phyloP scores from a whole-genome alignment of 92 coral and sea anemone species.

The Virgularia gustaviana region DNA sequence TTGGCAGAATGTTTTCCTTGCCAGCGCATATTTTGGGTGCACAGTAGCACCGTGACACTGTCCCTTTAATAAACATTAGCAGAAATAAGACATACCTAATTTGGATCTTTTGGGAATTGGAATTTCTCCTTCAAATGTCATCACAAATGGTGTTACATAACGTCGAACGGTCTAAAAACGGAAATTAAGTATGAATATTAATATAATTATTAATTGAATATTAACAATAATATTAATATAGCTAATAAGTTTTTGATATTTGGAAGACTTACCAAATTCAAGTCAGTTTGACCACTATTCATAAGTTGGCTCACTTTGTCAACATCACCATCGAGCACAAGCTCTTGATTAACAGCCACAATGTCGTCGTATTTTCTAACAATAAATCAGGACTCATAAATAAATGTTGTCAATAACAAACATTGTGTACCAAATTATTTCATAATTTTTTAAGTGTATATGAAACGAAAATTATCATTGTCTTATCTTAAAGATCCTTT shows the following conservation, averaged over 20 bases:
- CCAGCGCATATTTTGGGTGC: too few species aligned
- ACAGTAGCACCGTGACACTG: too few species aligned
- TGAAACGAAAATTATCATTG: too few species aligned
- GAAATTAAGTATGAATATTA: too few species aligned
- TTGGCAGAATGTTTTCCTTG: background rate
- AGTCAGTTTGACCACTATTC: conserved; percentile 64
- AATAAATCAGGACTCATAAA: background rate
- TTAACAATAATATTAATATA: too few species aligned
- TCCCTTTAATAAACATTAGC: background rate
- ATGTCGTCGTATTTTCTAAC: conserved; percentile 86
- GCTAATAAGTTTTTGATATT: too few species aligned
- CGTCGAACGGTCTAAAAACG: conserved; percentile 73
- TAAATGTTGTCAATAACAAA: background rate
- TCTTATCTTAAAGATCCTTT: too few species aligned
- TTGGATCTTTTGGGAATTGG: conserved; percentile 78
- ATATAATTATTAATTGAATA: too few species aligned
- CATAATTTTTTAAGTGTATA: too few species aligned
- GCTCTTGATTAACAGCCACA: conserved; percentile 79
- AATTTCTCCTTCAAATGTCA: conserved; percentile 78
- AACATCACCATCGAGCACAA: conserved; percentile 74
- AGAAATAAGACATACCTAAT: conserved; percentile 55
- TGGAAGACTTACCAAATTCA: conserved; percentile 72
- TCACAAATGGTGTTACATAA: conserved; percentile 59
- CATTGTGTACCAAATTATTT: background rate
- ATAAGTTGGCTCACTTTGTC: conserved; percentile 68